Conservation (phyloP, 2,113 vertebrate species). For the Orientallactaga bullata region DNA sequence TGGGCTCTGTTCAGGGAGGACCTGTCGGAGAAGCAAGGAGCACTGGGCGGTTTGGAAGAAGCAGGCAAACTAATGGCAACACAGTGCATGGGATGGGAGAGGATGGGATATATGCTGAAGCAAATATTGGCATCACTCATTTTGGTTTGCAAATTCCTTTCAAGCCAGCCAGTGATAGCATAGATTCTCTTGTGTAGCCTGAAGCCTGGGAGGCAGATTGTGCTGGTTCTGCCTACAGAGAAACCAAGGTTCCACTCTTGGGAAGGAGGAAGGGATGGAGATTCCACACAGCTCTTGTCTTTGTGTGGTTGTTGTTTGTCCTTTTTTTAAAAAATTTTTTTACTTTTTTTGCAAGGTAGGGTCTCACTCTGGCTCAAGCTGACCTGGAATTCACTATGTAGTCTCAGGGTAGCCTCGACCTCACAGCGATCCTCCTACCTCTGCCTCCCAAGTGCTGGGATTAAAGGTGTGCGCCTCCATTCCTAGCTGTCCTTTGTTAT, state of each 20-base stretch:
- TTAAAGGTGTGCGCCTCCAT: no score
- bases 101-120: not conserved
- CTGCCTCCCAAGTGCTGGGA: no score
- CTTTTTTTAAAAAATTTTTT: no score
- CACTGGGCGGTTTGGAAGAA: not conserved
- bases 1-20: not conserved
- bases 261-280: not conserved
- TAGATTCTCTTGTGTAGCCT: not conserved
- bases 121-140: not conserved
- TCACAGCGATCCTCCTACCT: no score
- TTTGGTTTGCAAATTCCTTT: constrained; percentile 39
- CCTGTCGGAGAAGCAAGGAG: not conserved
- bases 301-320: no score
- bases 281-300: not conserved
- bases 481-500: no score
- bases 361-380: no score
- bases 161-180: not conserved
- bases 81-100: not conserved
- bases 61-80: not conserved
- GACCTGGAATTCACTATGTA: no score
- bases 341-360: no score
- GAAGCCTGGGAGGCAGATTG: not conserved
- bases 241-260: not conserved
- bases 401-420: no score
- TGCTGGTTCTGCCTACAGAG: not conserved